Evolutionary conservation across 2,797 vertebrate species (phyloP), one percentile per base, ranked within the genome.

Genomic region (Pipistrellus pygmaeus): DNA sequence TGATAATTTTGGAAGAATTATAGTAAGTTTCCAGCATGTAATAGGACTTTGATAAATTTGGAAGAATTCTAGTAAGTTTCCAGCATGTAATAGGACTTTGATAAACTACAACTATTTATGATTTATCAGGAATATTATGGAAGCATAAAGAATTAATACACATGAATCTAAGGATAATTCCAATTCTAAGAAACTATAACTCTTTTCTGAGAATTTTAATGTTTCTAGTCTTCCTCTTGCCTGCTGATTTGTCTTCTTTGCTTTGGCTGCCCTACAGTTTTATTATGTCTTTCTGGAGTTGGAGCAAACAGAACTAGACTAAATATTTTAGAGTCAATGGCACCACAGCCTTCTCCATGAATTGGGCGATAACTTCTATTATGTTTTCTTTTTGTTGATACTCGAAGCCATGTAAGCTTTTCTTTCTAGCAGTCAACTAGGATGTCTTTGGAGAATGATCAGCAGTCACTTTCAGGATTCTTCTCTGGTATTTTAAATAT

Each of bases 201-300:
- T 91, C 30, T 66, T 62, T 96, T 86, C 87, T 96, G 80, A 84
- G 81, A 91, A 94, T 85, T 87, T 66, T 75, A 86, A 7, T 91
- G 35, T 76, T 87, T 71, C 53, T 82, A 4, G 8, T 87, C n/a
- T 91, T 68, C 72, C 11, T 84, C 12, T 89, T 2, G 18, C 76
- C 62, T 78, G 14, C 44, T 46, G 62, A 27, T 62, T 81, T 91
- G 92, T n/a, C 48, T 81, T 9, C 55, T 77, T 96, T 87, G n/a
- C 44, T 60, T 71, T 93, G 72, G 32, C 30, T 71, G 2, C 64
- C 30, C 83, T 78, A 44, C 85, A 62, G n/a, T 92, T 84, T 90
- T 5, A 73, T 20, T 83, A 32, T 69, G 18, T 86, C 51, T 85
- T 95, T 86, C 80, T 87, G 66, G 77, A 68, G 20, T 20, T 91